A percentile compares a stretch with the other conserved stretches of the same genome.
Conservation (phyloP, 2,113 vertebrate species). For the Melozone crissalis region DNA sequence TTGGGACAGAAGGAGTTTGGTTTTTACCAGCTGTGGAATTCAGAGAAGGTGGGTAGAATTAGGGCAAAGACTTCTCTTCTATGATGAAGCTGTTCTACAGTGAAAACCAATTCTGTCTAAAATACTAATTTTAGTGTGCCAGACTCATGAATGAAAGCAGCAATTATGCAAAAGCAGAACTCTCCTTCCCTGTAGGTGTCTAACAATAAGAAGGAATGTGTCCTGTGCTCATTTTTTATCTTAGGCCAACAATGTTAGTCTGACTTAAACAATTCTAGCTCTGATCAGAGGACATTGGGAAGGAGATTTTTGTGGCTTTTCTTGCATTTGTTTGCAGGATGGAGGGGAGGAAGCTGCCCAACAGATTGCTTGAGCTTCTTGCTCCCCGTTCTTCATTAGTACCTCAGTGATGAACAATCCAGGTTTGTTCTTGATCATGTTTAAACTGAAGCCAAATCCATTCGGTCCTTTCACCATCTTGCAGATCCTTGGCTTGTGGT, state of each 20-base stretch:
- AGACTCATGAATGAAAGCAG: background rate
- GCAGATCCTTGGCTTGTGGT: conserved; percentile 86
- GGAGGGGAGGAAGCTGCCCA: background rate
- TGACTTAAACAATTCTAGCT: background rate
- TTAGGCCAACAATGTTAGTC: background rate
- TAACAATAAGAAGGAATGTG: background rate
- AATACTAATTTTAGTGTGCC: background rate
- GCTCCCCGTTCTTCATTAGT: background rate
- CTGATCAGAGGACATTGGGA: background rate
- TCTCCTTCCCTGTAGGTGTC: background rate
- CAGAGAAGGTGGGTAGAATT: background rate
- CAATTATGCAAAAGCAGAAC: background rate
- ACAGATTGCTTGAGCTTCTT: background rate
- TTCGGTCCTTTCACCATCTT: conserved; percentile 78
- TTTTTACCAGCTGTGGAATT: background rate
- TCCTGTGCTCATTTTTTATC: background rate
- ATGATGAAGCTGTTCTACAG: background rate
- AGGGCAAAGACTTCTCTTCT: background rate
- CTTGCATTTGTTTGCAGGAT: background rate
- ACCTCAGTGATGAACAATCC: conserved; percentile 88
- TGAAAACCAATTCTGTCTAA: background rate
- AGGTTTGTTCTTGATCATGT: conserved; percentile 77
- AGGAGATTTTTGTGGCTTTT: background rate
- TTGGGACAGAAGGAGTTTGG: background rate
- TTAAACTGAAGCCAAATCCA: conserved; percentile 91